Percentiles rank a stretch among this genome's conserved stretches.
Conservation (phyloP, 1,140 invertebrate species). For the Thalassaphorura encarpata region DNA sequence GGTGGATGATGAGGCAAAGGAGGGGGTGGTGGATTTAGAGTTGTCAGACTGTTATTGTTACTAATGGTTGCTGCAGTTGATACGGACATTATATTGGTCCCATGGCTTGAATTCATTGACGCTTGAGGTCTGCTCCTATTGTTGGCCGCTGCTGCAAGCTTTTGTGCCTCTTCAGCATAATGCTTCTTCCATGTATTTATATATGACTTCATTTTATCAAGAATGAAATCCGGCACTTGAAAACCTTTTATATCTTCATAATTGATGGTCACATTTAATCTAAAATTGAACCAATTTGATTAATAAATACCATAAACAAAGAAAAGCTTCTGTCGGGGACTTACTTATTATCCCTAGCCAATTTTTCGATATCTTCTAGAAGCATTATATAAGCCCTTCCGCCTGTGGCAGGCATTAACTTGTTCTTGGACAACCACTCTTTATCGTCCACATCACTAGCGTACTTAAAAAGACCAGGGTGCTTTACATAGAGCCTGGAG, state of each 20-base stretch:
- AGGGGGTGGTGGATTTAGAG: constrained; percentile 18
- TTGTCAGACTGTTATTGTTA: constrained; percentile 14
- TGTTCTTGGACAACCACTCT: constrained; percentile 65
- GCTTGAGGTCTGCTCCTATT: constrained; percentile 9
- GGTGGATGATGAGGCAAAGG: constrained; percentile 14
- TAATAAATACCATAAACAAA: background rate
- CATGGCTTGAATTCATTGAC: background rate
- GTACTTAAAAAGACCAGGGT: constrained; percentile 65
- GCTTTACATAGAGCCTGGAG: constrained; percentile 64
- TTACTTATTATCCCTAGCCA: constrained; percentile 41
- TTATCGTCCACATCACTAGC: constrained; percentile 70
- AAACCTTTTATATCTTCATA: constrained; percentile 33
- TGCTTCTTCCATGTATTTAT: constrained; percentile 32
- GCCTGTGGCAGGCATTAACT: constrained; percentile 61
- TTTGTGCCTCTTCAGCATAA: constrained; percentile 28
- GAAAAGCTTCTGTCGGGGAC: background rate
- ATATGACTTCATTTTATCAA: constrained; percentile 32
- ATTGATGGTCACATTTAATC: constrained; percentile 30
- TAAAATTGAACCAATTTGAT: constrained; percentile 11
- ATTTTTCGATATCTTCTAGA: constrained; percentile 65
- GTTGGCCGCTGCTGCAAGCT: background rate
- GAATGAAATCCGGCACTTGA: constrained; percentile 31
- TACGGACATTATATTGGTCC: constrained; percentile 5
- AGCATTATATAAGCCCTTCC: constrained; percentile 69
- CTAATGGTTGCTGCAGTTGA: constrained; percentile 11